phyloP scores from a whole-genome alignment of 2,888 invertebrate species.

The Drosophila acutilabella region DNA sequence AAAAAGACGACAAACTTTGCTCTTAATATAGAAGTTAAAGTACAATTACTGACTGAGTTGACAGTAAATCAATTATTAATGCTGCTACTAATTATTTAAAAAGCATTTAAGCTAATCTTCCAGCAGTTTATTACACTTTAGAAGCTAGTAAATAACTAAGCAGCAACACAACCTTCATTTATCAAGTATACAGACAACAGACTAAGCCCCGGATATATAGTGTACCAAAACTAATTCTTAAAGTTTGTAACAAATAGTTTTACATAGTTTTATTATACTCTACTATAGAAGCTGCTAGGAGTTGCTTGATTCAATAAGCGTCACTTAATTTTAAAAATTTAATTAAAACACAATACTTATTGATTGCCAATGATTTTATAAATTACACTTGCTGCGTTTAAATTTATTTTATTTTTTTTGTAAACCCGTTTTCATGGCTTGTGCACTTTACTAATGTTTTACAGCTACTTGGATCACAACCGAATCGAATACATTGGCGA shows the following conservation, averaged over 20 bases:
- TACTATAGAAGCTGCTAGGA: background rate
- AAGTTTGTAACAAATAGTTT: background rate
- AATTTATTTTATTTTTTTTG: slow-evolving; percentile 31
- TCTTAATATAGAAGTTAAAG: slow-evolving; percentile 23
- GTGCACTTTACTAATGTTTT: slow-evolving; percentile 52
- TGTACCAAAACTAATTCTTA: background rate
- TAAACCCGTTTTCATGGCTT: background rate
- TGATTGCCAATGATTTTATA: background rate
- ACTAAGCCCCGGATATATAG: slow-evolving; percentile 5
- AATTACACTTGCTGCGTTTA: background rate
- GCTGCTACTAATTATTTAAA: slow-evolving; percentile 2
- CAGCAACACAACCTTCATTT: slow-evolving; percentile 29
- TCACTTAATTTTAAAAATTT: background rate
- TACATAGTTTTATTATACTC: background rate
- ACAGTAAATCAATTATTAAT: background rate
- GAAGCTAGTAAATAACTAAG: slow-evolving; percentile 1
- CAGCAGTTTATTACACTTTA: slow-evolving; percentile 21
- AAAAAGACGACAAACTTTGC: slow-evolving; percentile 1
- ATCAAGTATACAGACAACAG: slow-evolving; percentile 20
- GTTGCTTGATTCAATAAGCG: background rate
- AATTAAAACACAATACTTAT: background rate
- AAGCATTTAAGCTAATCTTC: slow-evolving; percentile 10
- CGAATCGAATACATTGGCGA: slow-evolving; percentile 85
- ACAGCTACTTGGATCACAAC: slow-evolving; percentile 85
- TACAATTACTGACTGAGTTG: background rate